A percentile compares a stretch with the other conserved stretches of the same genome.
Conservation (phyloP, 1,140 invertebrate species). For the Platyscapa corneri region DNA sequence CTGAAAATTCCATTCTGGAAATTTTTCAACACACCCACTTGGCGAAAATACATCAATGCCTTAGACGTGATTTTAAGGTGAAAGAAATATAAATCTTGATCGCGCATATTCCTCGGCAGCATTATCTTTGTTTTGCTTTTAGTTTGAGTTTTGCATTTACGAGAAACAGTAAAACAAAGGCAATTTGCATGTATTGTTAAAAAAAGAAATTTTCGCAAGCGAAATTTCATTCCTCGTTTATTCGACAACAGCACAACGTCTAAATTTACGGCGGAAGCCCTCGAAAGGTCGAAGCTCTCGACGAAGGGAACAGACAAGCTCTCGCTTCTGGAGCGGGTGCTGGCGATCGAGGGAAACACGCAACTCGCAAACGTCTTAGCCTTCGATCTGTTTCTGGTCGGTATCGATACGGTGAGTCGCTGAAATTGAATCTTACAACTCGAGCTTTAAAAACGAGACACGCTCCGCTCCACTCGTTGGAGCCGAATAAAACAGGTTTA, state of each 20-base stretch:
- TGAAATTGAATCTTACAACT: neutral
- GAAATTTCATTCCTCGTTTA: too few species aligned
- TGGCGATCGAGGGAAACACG: slow-evolving; percentile 77
- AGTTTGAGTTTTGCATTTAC: neutral
- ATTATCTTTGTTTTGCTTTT: neutral
- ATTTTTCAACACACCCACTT: slow-evolving; percentile 83
- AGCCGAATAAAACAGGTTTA: neutral
- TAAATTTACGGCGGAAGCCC: slow-evolving; percentile 64
- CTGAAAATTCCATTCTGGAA: slow-evolving; percentile 88
- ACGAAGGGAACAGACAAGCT: slow-evolving; percentile 73
- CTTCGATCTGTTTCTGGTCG: slow-evolving; percentile 89
- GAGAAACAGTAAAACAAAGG: too few species aligned
- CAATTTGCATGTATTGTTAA: too few species aligned
- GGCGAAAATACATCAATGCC: slow-evolving; percentile 82
- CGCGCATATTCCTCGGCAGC: neutral
- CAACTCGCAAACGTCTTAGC: slow-evolving; percentile 85
- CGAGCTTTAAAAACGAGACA: too few species aligned
- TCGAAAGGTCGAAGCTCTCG: slow-evolving; percentile 64
- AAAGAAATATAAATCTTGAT: neutral
- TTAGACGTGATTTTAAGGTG: slow-evolving; percentile 81
- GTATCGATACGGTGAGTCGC: slow-evolving; percentile 85
- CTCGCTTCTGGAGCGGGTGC: slow-evolving; percentile 80
- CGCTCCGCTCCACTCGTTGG: too few species aligned
- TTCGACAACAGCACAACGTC: slow-evolving; percentile 78
- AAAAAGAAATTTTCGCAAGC: too few species aligned